Percentiles rank a stretch among this genome's conserved stretches.
Evolutionary conservation across 2,797 vertebrate species (phyloP).

Genomic region (Poecile montanus): DNA sequence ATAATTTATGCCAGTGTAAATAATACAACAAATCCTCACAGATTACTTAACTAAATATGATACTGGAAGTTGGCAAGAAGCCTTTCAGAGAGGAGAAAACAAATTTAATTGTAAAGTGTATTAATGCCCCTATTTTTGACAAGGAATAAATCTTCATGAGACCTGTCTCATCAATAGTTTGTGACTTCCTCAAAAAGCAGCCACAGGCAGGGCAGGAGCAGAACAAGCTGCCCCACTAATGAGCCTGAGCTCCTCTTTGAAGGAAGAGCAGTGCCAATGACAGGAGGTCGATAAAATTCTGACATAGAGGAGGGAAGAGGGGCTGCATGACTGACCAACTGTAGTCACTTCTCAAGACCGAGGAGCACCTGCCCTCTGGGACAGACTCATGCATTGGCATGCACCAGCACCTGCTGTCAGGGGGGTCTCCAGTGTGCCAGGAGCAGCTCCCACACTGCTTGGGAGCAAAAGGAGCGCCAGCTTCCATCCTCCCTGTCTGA

Average conservation of each 20-base stretch:
- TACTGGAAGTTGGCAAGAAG: background rate
- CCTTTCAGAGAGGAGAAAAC: background rate
- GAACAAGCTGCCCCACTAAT: background rate
- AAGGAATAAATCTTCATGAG: background rate
- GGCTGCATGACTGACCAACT: background rate
- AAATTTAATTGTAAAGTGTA: background rate
- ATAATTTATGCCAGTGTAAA: constrained; percentile 15
- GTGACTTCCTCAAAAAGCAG: background rate
- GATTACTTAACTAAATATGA: constrained; percentile 10
- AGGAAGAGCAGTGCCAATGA: background rate
- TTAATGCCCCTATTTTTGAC: background rate
- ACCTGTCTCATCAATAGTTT: background rate
- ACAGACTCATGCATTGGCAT: background rate
- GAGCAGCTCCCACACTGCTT: background rate
- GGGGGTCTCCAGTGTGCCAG: background rate
- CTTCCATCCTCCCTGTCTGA: background rate
- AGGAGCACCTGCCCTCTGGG: background rate
- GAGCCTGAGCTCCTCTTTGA: background rate
- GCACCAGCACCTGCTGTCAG: accelerated
- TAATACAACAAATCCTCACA: background rate
- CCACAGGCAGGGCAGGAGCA: background rate
- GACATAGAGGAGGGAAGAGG: accelerated
- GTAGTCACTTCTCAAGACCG: accelerated
- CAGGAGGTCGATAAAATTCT: background rate
- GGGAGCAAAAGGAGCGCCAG: background rate